Conservation (phyloP, 2,797 vertebrate species). For the Lithobates sylvaticus region DNA sequence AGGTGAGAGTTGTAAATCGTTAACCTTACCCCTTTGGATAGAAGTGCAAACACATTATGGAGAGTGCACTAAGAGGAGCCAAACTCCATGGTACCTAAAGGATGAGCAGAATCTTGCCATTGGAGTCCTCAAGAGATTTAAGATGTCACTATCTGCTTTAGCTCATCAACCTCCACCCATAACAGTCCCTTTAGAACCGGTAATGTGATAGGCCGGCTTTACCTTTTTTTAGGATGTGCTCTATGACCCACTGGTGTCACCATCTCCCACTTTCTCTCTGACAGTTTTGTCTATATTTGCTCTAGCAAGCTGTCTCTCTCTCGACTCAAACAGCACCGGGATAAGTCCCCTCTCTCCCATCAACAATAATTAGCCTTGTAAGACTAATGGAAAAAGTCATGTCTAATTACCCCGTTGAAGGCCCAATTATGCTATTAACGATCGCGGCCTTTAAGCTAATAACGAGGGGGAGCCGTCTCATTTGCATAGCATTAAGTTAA, state of each 20-base stretch:
- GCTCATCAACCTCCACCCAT: no score
- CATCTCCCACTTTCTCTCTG: constrained; percentile 30
- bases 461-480: constrained; percentile 83
- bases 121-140: no score
- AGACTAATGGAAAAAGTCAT: constrained; percentile 84
- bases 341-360: constrained; percentile 72
- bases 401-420: constrained; percentile 92
- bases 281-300: constrained; percentile 66
- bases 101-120: no score
- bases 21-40: no score
- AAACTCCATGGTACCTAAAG: no score
- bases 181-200: no score
- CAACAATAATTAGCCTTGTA: constrained; percentile 85
- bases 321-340: constrained; percentile 67
- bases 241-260: neutral
- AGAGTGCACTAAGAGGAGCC: no score
- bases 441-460: constrained; percentile 87
- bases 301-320: constrained; percentile 72
- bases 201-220: no score
- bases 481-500: constrained; percentile 99
- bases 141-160: no score
- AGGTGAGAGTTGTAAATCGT: no score
- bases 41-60: no score
- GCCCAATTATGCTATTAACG: constrained; percentile 95
- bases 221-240: neutral